Evolutionary conservation across 1,140 invertebrate species (phyloP), one percentile per base, ranked within the genome.

Genomic region (Heterodera schachtii): DNA sequence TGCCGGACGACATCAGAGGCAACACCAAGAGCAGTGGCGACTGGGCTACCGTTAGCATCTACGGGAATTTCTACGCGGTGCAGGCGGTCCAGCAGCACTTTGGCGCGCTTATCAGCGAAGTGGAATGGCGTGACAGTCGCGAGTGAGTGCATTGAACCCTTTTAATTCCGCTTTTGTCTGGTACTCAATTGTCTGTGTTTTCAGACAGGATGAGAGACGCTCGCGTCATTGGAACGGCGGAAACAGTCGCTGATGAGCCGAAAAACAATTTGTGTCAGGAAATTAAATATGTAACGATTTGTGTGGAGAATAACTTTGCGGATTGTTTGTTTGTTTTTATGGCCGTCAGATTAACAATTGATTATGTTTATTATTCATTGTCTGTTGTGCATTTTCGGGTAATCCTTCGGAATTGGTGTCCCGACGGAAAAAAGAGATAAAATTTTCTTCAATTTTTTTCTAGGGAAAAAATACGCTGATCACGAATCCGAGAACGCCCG

Each of bases 71-170:
- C 16, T 83, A 67, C 70, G 69, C 82, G 13, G 46, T 84, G 21
- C 81, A 83, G 47, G 70, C 80, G 21, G 82, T 83, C 80, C 81
- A 83, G 57, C 44, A 66, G 5, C 82, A 75, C 60, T 84, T 83
- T 73, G 64, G 81, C 46, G n/a, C 46, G 21, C 70, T 83, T n/a
- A 83, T 83, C 71, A 21, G 49, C 19, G 82, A 78, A 44, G 70
- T 47, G 3, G 77, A 83, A 80, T 83, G 82, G 43, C 69, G 73
- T 75, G 73, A 83, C 41, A 66, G 82, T 43, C 67, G 60, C 11
- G 77, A 78, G 66, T 78, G 44, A 64, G 57, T 64, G 11, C 4
- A 13, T 19, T 31, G 31, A 31, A 31, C 31, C 31, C 31, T 31
- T 31, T 31, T 31, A 31, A 31, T 1, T 31, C 31, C 31, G 31